Percentiles rank a stretch among this genome's conserved stretches.
Evolutionary conservation across 2,113 vertebrate genomes (phyloP).

Genomic region (Bothrops jararaca): DNA sequence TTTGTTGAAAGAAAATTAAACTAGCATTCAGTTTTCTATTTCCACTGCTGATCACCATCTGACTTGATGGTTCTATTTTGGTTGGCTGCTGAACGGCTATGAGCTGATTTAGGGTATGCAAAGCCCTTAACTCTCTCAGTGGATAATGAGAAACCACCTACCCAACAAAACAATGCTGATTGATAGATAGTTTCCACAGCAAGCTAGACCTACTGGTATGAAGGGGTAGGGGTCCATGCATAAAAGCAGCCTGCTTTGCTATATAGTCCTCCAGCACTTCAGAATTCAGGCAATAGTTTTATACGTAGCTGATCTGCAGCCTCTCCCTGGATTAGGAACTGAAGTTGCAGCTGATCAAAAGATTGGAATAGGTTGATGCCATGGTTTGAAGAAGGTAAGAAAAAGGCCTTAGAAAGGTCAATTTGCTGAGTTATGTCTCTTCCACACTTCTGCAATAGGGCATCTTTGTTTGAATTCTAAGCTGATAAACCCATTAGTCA

Average conservation of each 20-base stretch:
- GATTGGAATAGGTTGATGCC: neutral
- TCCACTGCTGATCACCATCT: neutral
- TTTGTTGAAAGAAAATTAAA: neutral
- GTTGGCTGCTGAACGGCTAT: neutral
- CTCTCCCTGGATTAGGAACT: neutral
- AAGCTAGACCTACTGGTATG: neutral
- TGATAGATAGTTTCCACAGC: neutral
- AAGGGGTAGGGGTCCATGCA: neutral
- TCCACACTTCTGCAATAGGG: slow-evolving; percentile 14
- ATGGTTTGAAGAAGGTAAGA: neutral
- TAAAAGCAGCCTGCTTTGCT: neutral
- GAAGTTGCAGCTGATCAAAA: neutral
- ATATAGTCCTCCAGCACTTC: neutral
- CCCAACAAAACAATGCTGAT: neutral
- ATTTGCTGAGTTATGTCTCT: neutral
- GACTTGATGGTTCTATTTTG: neutral
- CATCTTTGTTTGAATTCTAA: neutral
- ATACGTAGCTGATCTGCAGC: neutral
- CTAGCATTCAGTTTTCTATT: neutral
- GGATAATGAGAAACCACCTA: neutral
- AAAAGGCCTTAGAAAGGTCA: neutral
- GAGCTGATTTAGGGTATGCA: neutral
- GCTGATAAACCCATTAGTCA: neutral
- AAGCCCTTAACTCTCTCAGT: neutral
- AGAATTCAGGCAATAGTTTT: neutral